These are phyloP conservation scores for Neomicropteryx cornuta DNA, from an alignment of 1,140 invertebrate genomes.

Conservation along the genomic window DNA sequence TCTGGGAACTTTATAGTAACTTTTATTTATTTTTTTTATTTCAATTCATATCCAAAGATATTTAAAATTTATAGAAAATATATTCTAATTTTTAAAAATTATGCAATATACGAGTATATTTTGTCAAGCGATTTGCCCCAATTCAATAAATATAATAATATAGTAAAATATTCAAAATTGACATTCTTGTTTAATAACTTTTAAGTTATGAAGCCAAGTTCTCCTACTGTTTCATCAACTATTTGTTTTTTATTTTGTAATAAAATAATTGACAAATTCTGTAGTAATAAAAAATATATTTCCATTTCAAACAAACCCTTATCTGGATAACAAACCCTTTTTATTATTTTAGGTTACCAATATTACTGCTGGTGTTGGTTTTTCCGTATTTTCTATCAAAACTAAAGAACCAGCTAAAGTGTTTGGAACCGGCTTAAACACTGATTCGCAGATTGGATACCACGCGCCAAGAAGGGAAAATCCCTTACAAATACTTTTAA, in stretches of 20 bases:
- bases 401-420: slow-evolving; percentile 53
- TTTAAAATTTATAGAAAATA: not conserved
- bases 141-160: not conserved
- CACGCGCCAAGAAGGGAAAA: slow-evolving; percentile 49
- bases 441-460: slow-evolving; percentile 83
- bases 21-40: not conserved
- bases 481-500: slow-evolving; percentile 58
- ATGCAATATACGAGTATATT: not conserved
- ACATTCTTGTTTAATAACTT: not conserved
- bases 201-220: not conserved
- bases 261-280: not conserved
- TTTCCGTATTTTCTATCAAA: slow-evolving; percentile 69
- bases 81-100: not conserved
- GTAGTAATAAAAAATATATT: not conserved
- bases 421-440: slow-evolving; percentile 86
- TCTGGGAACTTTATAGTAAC: too few species aligned
- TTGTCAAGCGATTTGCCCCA: not conserved
- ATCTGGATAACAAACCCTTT: not conserved
- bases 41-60: not conserved
- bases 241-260: not conserved
- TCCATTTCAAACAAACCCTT: not conserved
- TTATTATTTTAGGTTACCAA: slow-evolving; percentile 45
- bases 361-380: slow-evolving; percentile 83
- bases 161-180: not conserved
- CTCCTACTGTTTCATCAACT: not conserved